Conservation (phyloP, 1,140 invertebrate species). For the Anagrus nilaparvatae region DNA sequence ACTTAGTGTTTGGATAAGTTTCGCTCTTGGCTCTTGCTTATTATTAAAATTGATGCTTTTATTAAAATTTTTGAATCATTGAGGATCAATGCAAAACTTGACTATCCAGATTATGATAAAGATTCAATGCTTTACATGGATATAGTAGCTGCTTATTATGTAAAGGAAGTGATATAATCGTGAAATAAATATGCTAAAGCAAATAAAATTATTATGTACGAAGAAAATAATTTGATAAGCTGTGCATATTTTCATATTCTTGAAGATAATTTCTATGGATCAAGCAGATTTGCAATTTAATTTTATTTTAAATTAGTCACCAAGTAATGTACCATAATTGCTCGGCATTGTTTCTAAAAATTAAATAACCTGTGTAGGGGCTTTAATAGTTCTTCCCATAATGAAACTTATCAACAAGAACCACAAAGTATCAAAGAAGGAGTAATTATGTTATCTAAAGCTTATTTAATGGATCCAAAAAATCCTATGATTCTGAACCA, state of each 20-base stretch:
- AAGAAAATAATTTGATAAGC: conserved; percentile 95
- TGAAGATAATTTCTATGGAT: conserved; percentile 98
- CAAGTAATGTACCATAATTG: conserved; percentile 90
- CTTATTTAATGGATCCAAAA: conserved; percentile 92
- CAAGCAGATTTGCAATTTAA: conserved; percentile 99
- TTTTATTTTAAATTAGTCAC: conserved; percentile 93
- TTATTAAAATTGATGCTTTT: conserved; percentile 83
- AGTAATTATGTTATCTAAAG: conserved; percentile 91
- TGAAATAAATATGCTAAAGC: conserved; percentile 93
- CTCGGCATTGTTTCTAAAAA: conserved; percentile 96
- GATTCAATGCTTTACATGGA: conserved; percentile 95
- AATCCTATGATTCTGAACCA: conserved; percentile 99
- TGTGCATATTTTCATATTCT: conserved; percentile 95
- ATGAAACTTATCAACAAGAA: conserved; percentile 83
- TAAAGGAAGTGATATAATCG: conserved; percentile 87
- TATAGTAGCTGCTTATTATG: conserved; percentile 95
- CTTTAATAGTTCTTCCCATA: conserved; percentile 88
- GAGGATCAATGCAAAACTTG: conserved; percentile 71
- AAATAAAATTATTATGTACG: conserved; percentile 99
- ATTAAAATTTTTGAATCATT: conserved; percentile 86
- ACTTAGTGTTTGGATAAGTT: conserved; percentile 87
- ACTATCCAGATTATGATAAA: conserved; percentile 86
- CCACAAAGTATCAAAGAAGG: conserved; percentile 87
- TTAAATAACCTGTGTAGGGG: conserved; percentile 94
- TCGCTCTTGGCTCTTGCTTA: conserved; percentile 95